These are phyloP conservation scores for Chondrilla cf. caribensis DNA, from an alignment of 37 sponge, comb jelly and placozoan species.

Conservation along the genomic window DNA sequence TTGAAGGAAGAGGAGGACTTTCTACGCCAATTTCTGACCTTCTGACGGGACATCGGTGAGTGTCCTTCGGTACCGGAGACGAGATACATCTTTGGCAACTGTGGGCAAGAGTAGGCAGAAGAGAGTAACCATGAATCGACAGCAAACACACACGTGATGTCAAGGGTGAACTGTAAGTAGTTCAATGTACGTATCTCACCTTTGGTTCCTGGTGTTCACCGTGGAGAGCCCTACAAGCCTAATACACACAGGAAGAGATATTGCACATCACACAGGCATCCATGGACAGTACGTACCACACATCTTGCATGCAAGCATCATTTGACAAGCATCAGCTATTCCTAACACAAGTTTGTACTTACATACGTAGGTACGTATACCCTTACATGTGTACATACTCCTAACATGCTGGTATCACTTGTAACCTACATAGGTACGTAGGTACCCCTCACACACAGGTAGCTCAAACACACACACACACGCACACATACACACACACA, in stretches of 20 bases:
- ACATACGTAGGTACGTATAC: neutral
- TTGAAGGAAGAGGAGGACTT: too few species aligned
- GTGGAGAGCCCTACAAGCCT: constrained; percentile 4
- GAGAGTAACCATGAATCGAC: too few species aligned
- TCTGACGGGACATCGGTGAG: constrained; percentile 13
- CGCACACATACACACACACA: neutral
- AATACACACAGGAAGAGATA: neutral
- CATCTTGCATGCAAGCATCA: too few species aligned
- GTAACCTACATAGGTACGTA: neutral
- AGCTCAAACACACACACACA: neutral
- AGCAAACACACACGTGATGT: too few species aligned
- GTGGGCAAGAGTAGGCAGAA: neutral
- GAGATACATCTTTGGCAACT: constrained; percentile 9
- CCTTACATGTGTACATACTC: neutral
- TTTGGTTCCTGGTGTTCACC: neutral
- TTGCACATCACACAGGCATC: neutral
- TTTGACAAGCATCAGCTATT: too few species aligned
- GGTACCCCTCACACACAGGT: neutral
- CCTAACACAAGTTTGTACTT: too few species aligned
- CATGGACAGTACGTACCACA: too few species aligned
- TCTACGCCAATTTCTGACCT: constrained; percentile 18
- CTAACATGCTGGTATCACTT: neutral
- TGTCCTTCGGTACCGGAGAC: constrained; percentile 3
- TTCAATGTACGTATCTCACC: neutral
- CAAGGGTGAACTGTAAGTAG: too few species aligned